These are phyloP conservation scores for Mixornis gularis DNA, from an alignment of 2,113 vertebrate genomes.

Conservation along the genomic window DNA sequence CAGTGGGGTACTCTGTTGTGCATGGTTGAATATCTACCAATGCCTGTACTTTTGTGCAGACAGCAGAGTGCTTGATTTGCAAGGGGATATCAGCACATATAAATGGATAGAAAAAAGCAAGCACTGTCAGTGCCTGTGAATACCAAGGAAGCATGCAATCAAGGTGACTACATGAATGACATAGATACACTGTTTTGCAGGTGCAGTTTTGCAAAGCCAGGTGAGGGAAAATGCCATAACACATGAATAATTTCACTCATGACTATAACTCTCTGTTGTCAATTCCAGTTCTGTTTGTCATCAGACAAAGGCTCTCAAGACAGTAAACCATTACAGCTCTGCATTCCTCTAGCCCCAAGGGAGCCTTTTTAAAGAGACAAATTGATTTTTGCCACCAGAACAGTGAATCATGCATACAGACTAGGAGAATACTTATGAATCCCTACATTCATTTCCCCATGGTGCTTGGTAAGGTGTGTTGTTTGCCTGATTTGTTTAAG, in stretches of 20 bases:
- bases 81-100: background rate
- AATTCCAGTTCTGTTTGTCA: conserved; percentile 59
- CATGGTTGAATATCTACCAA: background rate
- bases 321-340: conserved; percentile 50
- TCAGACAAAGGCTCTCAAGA: conserved; percentile 50
- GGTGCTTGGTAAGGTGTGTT: conserved; percentile 37
- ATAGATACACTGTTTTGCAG: background rate
- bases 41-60: background rate
- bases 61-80: background rate
- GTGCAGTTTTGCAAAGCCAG: conserved; percentile 42
- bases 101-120: background rate
- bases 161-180: background rate
- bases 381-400: conserved; percentile 63
- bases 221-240: conserved; percentile 36
- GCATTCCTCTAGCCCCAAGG: conserved; percentile 32
- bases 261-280: conserved; percentile 42
- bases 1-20: background rate
- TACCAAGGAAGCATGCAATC: background rate
- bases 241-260: conserved; percentile 44
- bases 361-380: conserved; percentile 38
- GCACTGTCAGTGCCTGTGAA: background rate
- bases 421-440: conserved; percentile 43
- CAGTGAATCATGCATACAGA: conserved; percentile 43
- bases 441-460: conserved; percentile 48
- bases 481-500: conserved; percentile 49